A percentile compares a stretch with the other conserved stretches of the same genome.
phyloP scores from a whole-genome alignment of 2,113 vertebrate genomes.

The Chascanopsetta lugubris region DNA sequence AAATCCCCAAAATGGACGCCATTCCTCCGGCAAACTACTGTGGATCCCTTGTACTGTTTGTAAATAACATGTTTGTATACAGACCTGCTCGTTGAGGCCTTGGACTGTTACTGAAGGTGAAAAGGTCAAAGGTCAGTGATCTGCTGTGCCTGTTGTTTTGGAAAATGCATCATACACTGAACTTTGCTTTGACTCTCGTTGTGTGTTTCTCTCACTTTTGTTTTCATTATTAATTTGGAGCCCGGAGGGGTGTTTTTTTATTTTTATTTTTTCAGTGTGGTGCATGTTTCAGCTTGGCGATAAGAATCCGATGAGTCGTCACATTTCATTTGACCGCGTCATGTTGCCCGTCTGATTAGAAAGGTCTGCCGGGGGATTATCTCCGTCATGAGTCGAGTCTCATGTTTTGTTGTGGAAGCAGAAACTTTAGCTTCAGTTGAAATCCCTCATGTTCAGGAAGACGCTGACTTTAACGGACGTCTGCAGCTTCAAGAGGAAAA shows the following conservation, averaged over 20 bases:
- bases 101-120: slow-evolving; percentile 26
- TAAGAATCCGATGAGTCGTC: background rate
- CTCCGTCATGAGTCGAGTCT: too few species aligned
- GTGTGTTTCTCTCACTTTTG: slow-evolving; percentile 52
- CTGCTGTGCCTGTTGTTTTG: slow-evolving; percentile 65
- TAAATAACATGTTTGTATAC: slow-evolving; percentile 56
- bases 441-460: too few species aligned
- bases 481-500: too few species aligned
- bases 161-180: slow-evolving; percentile 67
- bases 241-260: background rate
- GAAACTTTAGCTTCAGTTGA: too few species aligned
- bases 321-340: too few species aligned
- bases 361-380: too few species aligned
- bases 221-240: slow-evolving; percentile 10
- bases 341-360: too few species aligned
- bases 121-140: slow-evolving; percentile 51
- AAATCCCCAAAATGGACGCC: too few species aligned
- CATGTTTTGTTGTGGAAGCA: too few species aligned
- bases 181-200: slow-evolving; percentile 24
- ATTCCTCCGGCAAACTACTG: slow-evolving; percentile 61
- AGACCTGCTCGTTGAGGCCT: slow-evolving; percentile 40
- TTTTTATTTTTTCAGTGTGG: too few species aligned
- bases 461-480: too few species aligned
- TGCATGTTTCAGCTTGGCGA: background rate
- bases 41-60: slow-evolving; percentile 47